Evolutionary conservation across 2,888 invertebrate genomes (phyloP), one percentile per base, ranked within the genome.

Genomic region (Pantelozetes paolii): DNA sequence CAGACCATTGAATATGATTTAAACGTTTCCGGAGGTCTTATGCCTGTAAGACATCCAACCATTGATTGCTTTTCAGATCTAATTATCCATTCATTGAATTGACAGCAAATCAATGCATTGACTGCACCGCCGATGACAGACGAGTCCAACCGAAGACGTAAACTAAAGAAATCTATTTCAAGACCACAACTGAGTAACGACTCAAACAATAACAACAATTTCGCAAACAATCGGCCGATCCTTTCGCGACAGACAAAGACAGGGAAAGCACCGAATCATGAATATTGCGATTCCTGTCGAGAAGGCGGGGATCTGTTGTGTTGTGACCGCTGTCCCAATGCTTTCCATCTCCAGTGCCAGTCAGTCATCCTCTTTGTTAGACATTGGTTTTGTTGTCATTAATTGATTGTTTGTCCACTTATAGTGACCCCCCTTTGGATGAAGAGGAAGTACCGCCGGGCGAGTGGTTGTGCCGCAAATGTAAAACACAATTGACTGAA

Each of bases 311-410:
- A 94, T 82, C 85, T 98, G 48, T 88, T 98, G 75, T 96, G 95
- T 83, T 98, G 97, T 82, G 96, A 97, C 83, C 89, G 90, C 77
- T 98, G 97, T 80, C 94, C 95, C 0, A 92, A 94, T 40, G 94
- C 95, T 77, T 98, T 97, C 84, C 97, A 98, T 84, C 86, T 95
- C 75, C 89, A 90, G 79, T 98, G 97, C 88, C 94, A 96, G 94
- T 95, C 84, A 89, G 83, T 81, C 15, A 26, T 26, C 48, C 15
- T 15, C 36, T 30, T 40, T 42, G 32, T 57, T 40, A 40, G 18
- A 20, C 15, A 20, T 9, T n/a, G 2, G 26, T 57, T 18, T 50
- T 67, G 2, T 11, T 54, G 20, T 26, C 28, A 32, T 48, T 36
- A 36, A 36, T 36, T 8, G 6, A 8, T 11, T 45, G 18, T 48